Conservation (phyloP, 2,888 invertebrate genomes). For the Patella ulyssiponensis region DNA sequence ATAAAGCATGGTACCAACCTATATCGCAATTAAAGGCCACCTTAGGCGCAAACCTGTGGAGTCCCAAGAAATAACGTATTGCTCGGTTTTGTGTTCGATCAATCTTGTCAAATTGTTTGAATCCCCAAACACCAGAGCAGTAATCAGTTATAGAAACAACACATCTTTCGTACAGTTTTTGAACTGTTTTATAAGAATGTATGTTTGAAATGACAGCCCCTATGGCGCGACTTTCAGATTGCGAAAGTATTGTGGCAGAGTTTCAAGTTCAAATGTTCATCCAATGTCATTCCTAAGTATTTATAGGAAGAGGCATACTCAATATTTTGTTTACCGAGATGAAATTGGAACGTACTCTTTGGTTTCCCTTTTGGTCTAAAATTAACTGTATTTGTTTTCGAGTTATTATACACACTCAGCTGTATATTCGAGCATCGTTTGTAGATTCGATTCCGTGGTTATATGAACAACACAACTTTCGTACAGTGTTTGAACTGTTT, state of each 20-base stretch:
- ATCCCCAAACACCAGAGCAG: background rate
- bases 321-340: background rate
- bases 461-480: no score
- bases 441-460: no score
- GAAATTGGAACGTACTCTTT: background rate
- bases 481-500: no score
- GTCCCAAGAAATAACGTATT: no score
- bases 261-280: background rate
- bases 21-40: no score
- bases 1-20: no score
- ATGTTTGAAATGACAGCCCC: background rate
- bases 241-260: background rate
- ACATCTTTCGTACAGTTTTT: background rate
- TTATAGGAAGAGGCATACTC: background rate
- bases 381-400: background rate
- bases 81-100: no score
- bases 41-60: no score
- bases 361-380: background rate
- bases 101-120: no score
- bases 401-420: background rate
- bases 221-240: background rate
- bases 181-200: background rate
- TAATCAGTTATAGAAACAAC: background rate
- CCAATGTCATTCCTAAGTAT: background rate
- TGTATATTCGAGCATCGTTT: no score